Evolutionary conservation across 2,797 vertebrate species (phyloP), one percentile per base, ranked within the genome.

Genomic region (Apogon talboti): DNA sequence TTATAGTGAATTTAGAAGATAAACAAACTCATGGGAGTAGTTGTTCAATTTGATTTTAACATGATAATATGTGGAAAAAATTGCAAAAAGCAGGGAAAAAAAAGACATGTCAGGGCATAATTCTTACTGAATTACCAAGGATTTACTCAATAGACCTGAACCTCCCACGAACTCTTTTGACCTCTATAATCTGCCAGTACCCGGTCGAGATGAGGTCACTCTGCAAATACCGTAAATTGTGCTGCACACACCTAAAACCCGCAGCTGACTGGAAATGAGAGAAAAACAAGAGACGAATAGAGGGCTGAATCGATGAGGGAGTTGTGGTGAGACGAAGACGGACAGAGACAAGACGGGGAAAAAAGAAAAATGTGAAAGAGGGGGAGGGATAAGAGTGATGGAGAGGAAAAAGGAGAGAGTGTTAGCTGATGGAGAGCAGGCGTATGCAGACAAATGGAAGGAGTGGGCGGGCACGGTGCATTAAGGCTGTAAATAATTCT

Each of bases 401-500:
- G 64, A 76, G 62, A 42, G 15, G 42, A n/a, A 51, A 47, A 37
- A 3, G 12, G 43, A 69, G 41, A 60, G 14, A 16, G 68, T 28
- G 62, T 46, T 47, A 59, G 64, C 44, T 74, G 78, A 86, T 66
- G 53, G 43, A 66, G 60, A 54, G 48, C 82, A 78, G 81, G 46
- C 45, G 2, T n/a, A 42, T 28, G 55, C 47, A 37, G 59, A 76
- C 50, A 79, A 74, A 83, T 75, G 76, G 74, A 83, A 43, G 73
- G 73, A 75, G 81, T 73, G 24, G 74, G 74, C 16, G 49, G 52
- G 21, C 46, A 47, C 21, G 57, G 24, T 50, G 21, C 73, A 75
- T 74, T 83, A 68, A 57, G 56, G 55, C 72, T 66, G 66, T 81
- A 78, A 71, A 79, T 82, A 69, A 69, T 68, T 57, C 66, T 63